Percentiles rank a stretch among this genome's conserved stretches.
Conservation (phyloP, 2,888 invertebrate genomes). For the Hololepta plana region DNA sequence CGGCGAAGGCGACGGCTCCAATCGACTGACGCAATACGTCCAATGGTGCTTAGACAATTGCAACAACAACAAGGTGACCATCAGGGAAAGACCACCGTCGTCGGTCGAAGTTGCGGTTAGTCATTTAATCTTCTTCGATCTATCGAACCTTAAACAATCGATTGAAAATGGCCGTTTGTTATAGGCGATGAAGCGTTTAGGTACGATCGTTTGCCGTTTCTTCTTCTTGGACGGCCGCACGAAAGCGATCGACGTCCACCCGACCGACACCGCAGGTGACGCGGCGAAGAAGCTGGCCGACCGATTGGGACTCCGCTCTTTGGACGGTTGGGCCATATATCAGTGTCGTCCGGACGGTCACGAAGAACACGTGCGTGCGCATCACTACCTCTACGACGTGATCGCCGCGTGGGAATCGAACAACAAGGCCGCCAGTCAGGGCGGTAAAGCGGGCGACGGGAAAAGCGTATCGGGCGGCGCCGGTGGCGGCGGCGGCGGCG, state of each 20-base stretch:
- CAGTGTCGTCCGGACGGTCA: constrained; percentile 68
- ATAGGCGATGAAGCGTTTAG: constrained; percentile 75
- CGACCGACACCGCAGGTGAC: constrained; percentile 83
- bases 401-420: constrained; percentile 91
- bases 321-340: constrained; percentile 92
- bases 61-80: constrained; percentile 65
- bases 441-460: too few relatives aligned
- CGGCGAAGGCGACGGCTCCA: too few relatives aligned
- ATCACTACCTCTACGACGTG: constrained; percentile 85
- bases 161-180: constrained; percentile 13
- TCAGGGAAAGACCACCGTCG: constrained; percentile 71
- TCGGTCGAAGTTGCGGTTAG: constrained; percentile 82
- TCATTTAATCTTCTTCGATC: too few relatives aligned
- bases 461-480: too few relatives aligned
- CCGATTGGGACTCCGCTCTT: constrained; percentile 62
- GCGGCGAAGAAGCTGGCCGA: constrained; percentile 79
- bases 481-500: constrained; percentile 29
- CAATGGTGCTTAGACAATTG: constrained; percentile 91
- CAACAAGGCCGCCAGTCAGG: too few relatives aligned
- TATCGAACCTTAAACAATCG: too few relatives aligned
- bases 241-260: constrained; percentile 89
- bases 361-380: constrained; percentile 83
- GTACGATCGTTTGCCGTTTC: constrained; percentile 84
- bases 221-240: constrained; percentile 90
- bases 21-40: constrained; percentile 66